Evolutionary conservation across 1,140 invertebrate genomes (phyloP).

Genomic region (Nomia melanderi): DNA sequence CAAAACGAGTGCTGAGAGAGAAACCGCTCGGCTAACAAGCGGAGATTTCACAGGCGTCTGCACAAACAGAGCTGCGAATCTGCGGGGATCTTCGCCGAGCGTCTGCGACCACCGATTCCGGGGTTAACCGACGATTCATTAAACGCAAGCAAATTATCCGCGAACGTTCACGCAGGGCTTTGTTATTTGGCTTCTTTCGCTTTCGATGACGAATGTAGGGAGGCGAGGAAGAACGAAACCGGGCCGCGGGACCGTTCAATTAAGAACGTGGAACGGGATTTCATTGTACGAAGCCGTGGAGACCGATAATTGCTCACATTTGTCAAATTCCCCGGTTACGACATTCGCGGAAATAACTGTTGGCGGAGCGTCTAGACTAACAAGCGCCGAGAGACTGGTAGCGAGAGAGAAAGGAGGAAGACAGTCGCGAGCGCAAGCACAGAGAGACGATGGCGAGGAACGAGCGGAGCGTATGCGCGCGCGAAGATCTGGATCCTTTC

Average conservation of each 20-base stretch:
- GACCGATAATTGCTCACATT: slow-evolving; percentile 14
- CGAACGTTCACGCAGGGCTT: too few relatives aligned
- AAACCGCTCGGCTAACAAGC: slow-evolving; percentile 55
- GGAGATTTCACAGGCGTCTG: slow-evolving; percentile 50
- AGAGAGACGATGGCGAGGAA: not conserved
- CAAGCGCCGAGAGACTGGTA: slow-evolving; percentile 36
- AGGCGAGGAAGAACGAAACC: too few relatives aligned
- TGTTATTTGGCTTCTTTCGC: not conserved
- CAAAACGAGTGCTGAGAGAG: slow-evolving; percentile 33
- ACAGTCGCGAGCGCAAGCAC: not conserved
- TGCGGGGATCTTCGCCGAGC: not conserved
- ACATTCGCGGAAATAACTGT: slow-evolving; percentile 48
- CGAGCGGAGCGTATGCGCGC: not conserved
- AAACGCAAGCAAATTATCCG: not conserved
- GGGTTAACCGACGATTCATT: slow-evolving; percentile 14
- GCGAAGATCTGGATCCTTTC: slow-evolving; percentile 28
- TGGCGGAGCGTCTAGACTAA: slow-evolving; percentile 50
- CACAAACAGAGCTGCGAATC: slow-evolving; percentile 41
- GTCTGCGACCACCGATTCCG: not conserved
- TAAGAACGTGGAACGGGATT: not conserved
- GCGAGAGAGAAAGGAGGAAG: too few relatives aligned
- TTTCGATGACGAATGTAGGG: not conserved
- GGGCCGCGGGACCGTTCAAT: slow-evolving; percentile 1
- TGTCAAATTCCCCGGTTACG: slow-evolving; percentile 34
- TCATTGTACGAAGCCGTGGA: not conserved